These are phyloP conservation scores for Automeris io DNA, from an alignment of 2,888 invertebrate genomes.

Conservation along the genomic window DNA sequence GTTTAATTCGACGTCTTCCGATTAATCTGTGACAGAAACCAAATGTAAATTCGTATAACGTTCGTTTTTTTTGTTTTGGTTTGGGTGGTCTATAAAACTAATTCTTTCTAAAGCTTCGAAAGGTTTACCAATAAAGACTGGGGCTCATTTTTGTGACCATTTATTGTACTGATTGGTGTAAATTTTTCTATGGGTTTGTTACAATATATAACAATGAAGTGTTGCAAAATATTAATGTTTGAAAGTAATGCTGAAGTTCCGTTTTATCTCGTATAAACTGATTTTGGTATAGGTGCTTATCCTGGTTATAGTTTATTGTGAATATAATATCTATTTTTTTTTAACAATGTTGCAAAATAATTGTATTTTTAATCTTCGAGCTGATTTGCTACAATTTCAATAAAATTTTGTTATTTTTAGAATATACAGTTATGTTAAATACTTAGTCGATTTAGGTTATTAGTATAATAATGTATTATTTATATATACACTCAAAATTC, in stretches of 20 bases:
- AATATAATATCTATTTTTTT: constrained; percentile 28
- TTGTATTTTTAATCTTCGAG: constrained; percentile 23
- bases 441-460: constrained; percentile 72
- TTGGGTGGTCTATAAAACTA: too few relatives aligned
- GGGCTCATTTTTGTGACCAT: constrained; percentile 58
- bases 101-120: constrained; percentile 16
- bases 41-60: too few relatives aligned
- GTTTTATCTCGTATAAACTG: constrained; percentile 31
- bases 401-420: constrained; percentile 61
- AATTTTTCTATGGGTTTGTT: constrained; percentile 73
- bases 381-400: constrained; percentile 41
- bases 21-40: too few relatives aligned
- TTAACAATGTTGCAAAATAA: constrained; percentile 24
- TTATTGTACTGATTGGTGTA: constrained; percentile 66
- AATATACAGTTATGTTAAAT: constrained; percentile 66
- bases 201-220: constrained; percentile 40
- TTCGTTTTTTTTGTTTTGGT: too few relatives aligned
- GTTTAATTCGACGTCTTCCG: too few relatives aligned
- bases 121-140: constrained; percentile 45
- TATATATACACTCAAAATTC: constrained; percentile 70
- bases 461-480: constrained; percentile 70
- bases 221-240: constrained; percentile 34
- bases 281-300: constrained; percentile 52
- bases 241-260: constrained; percentile 31
- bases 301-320: constrained; percentile 28